A percentile compares a stretch with the other conserved stretches of the same genome.
Conservation (phyloP, 2,888 invertebrate species). For the Leptopilina syphax region DNA sequence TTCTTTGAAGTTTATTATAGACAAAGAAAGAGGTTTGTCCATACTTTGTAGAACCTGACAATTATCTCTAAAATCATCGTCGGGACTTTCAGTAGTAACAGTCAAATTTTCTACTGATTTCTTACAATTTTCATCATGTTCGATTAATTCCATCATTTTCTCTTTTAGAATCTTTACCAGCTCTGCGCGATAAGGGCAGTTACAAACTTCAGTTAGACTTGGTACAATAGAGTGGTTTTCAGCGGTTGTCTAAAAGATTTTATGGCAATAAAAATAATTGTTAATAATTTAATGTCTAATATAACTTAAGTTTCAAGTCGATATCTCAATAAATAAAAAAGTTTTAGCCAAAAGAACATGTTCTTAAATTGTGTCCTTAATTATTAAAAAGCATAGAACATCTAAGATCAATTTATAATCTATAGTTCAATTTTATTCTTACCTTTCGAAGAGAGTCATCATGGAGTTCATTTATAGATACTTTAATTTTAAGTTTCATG, state of each 20-base stretch:
- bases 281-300: background rate
- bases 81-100: background rate
- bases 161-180: background rate
- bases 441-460: background rate
- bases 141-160: background rate
- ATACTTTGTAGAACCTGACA: background rate
- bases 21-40: conserved; percentile 29
- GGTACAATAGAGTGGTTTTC: background rate
- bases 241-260: background rate
- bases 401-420: no score
- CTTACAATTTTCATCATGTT: background rate
- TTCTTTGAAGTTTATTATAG: background rate
- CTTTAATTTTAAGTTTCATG: conserved; percentile 59
- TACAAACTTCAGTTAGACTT: background rate
- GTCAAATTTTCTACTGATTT: background rate
- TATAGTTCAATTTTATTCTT: background rate
- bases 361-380: no score
- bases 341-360: no score
- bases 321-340: no score
- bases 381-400: no score
- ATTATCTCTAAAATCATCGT: background rate
- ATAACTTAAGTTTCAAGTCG: no score
- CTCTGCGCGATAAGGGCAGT: background rate
- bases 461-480: background rate
- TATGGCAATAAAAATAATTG: background rate